Conservation (phyloP, 2,888 invertebrate species). For the Andrena chrysosceles region DNA sequence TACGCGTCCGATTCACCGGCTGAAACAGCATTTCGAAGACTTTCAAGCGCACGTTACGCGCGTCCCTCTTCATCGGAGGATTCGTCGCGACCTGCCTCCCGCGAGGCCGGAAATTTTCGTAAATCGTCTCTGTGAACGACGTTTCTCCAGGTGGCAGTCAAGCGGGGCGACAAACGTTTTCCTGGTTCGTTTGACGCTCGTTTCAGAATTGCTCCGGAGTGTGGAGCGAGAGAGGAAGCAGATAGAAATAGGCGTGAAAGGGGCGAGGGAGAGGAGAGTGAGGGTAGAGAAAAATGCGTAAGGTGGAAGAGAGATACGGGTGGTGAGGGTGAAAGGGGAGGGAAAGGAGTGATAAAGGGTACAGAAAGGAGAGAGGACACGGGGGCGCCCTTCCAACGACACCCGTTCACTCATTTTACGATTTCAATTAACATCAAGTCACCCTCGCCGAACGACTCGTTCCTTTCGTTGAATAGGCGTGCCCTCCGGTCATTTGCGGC, state of each 20-base stretch:
- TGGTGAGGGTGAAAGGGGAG: neutral
- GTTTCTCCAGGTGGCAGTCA: constrained; percentile 39
- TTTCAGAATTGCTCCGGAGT: constrained; percentile 67
- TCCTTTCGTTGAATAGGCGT: constrained; percentile 47
- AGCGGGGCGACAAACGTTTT: constrained; percentile 70
- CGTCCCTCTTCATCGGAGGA: constrained; percentile 11
- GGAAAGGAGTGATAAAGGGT: too few species aligned
- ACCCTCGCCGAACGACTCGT: constrained; percentile 29
- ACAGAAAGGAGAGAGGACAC: too few species aligned
- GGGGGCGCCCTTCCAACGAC: constrained; percentile 36
- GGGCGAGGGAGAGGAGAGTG: neutral
- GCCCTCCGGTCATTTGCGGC: constrained; percentile 46
- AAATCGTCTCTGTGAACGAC: constrained; percentile 57
- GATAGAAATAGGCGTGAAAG: constrained; percentile 4
- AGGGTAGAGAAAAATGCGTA: neutral
- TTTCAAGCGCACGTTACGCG: constrained; percentile 8
- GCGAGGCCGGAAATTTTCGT: constrained; percentile 46
- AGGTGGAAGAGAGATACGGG: too few species aligned
- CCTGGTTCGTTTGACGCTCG: constrained; percentile 68
- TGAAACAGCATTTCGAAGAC: constrained; percentile 7
- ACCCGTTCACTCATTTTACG: constrained; percentile 66
- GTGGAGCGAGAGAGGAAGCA: constrained; percentile 48
- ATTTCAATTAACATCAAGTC: constrained; percentile 74
- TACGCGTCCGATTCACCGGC: constrained; percentile 16
- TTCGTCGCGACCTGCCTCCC: constrained; percentile 14